A percentile compares a stretch with the other conserved stretches of the same genome.
Evolutionary conservation across 2,113 vertebrate species (phyloP).

Genomic region (Cavia porcellus): DNA sequence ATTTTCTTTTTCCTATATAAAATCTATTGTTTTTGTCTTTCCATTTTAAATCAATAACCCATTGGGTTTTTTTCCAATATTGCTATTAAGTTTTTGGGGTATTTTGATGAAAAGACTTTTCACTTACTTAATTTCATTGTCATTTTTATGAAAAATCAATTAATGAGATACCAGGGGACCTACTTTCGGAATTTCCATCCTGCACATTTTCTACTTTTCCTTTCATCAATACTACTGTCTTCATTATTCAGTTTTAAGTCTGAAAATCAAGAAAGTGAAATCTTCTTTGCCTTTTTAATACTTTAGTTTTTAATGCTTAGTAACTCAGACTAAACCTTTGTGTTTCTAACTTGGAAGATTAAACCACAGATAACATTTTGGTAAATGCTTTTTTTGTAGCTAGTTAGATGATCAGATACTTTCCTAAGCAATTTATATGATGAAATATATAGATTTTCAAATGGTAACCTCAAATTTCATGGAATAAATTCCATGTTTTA

Average conservation of each 20-base stretch:
- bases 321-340: not conserved
- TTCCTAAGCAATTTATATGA: not conserved
- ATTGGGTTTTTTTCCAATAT: not conserved
- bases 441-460: not conserved
- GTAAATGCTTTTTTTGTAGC: not conserved
- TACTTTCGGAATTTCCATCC: not conserved
- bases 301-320: not conserved
- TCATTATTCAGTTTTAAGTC: not conserved
- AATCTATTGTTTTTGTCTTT: not conserved
- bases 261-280: not conserved
- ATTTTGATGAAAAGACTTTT: not conserved
- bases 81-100: not conserved
- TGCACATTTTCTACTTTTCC: not conserved
- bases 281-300: not conserved
- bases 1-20: not conserved
- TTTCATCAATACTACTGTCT: not conserved
- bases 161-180: too few relatives aligned
- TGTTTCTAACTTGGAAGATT: not conserved
- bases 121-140: not conserved
- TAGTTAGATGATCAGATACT: not conserved
- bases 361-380: not conserved
- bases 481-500: not conserved
- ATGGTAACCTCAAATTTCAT: not conserved
- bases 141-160: constrained; percentile 8
- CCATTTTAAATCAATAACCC: not conserved